phyloP scores from a whole-genome alignment of 2,797 vertebrate species.

The Tarsius wallacei region DNA sequence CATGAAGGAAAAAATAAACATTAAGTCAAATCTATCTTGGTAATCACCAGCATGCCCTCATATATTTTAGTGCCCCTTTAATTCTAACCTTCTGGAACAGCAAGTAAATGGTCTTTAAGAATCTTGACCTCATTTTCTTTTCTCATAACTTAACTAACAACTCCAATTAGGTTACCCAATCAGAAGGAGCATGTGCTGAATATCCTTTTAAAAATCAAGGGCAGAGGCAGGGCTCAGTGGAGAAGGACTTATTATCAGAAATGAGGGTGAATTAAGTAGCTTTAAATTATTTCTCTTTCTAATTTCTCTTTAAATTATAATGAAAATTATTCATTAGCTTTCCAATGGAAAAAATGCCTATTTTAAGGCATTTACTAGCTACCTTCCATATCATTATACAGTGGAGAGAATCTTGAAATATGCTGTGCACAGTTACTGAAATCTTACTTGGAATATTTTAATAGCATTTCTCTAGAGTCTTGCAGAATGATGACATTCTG shows the following conservation, averaged over 20 bases:
- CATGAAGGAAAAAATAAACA: background rate
- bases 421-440: conserved; percentile 53
- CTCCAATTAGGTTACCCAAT: background rate
- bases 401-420: conserved; percentile 63
- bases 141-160: conserved; percentile 43
- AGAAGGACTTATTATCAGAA: conserved; percentile 50
- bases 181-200: background rate
- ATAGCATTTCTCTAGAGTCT: conserved; percentile 62
- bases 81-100: background rate
- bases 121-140: conserved; percentile 28
- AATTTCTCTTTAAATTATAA: conserved; percentile 64
- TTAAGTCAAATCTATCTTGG: background rate
- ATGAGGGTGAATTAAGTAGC: conserved; percentile 2
- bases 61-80: background rate
- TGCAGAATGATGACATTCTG: conserved; percentile 63
- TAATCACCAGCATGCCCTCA: background rate
- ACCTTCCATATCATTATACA: conserved; percentile 47
- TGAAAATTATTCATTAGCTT: conserved; percentile 69
- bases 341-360: conserved; percentile 63
- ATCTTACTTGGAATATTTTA: conserved; percentile 70
- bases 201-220: background rate
- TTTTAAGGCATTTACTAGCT: conserved; percentile 71
- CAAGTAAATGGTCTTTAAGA: conserved; percentile 46
- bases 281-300: conserved; percentile 61
- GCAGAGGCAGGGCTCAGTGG: conserved; percentile 1